phyloP scores from a whole-genome alignment of 2,888 invertebrate genomes.

The Xylophagus ater region DNA sequence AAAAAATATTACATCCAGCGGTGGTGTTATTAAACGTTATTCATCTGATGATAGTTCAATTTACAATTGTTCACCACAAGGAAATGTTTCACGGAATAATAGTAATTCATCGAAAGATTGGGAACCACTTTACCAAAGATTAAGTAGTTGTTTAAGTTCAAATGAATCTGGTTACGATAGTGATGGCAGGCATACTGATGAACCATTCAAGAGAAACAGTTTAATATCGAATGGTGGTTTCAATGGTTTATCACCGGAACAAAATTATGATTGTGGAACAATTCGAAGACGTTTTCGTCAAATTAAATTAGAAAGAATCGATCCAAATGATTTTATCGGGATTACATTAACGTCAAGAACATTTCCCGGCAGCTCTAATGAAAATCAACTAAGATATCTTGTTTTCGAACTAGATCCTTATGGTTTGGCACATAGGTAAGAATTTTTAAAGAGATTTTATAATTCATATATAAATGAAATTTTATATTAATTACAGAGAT shows the following conservation, averaged over 20 bases:
- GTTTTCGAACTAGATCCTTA: constrained; percentile 52
- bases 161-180: constrained; percentile 78
- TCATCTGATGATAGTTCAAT: constrained; percentile 31
- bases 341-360: constrained; percentile 59
- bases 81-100: constrained; percentile 43
- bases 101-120: constrained; percentile 47
- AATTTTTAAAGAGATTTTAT: constrained; percentile 11
- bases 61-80: constrained; percentile 36
- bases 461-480: neutral
- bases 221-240: constrained; percentile 22
- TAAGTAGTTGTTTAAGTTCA: constrained; percentile 66
- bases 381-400: constrained; percentile 50
- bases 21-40: constrained; percentile 26
- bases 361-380: constrained; percentile 36
- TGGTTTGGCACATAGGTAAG: constrained; percentile 49
- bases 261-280: constrained; percentile 44
- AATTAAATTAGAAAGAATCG: constrained; percentile 54
- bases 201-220: constrained; percentile 39
- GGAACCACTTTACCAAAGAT: constrained; percentile 49
- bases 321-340: constrained; percentile 56
- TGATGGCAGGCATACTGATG: constrained; percentile 53
- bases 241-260: constrained; percentile 35
- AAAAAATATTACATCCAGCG: constrained; percentile 21
- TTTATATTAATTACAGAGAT: constrained; percentile 47
- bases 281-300: constrained; percentile 51